These are phyloP conservation scores for Cetoscarus ocellatus DNA, from an alignment of 2,797 vertebrate genomes.

Conservation along the genomic window DNA sequence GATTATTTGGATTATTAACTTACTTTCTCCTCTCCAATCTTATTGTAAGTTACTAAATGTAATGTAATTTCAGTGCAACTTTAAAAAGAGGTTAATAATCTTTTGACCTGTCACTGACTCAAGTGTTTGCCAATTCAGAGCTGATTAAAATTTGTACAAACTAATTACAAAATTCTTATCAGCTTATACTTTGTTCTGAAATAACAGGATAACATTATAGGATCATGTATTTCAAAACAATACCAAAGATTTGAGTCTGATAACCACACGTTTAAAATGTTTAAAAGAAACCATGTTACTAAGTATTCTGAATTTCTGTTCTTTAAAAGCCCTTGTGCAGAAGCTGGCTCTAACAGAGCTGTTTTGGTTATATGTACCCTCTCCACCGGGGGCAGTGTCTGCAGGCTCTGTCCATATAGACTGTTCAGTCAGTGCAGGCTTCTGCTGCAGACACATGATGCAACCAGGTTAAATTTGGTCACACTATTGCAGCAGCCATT, in stretches of 20 bases:
- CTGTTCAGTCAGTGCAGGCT: conserved; percentile 18
- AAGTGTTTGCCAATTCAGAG: neutral
- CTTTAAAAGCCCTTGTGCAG: too few relatives aligned
- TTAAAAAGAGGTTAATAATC: neutral
- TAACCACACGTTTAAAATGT: neutral
- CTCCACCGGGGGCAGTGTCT: conserved; percentile 63
- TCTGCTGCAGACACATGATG: conserved; percentile 62
- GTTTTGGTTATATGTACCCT: conserved; percentile 52
- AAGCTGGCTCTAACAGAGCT: too few relatives aligned
- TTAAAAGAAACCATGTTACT: too few relatives aligned
- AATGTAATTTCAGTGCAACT: neutral
- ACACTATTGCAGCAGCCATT: conserved; percentile 51
- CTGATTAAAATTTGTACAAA: neutral
- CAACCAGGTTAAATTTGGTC: conserved; percentile 56
- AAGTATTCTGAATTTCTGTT: too few relatives aligned
- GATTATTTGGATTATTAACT: too few relatives aligned
- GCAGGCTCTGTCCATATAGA: conserved; percentile 22
- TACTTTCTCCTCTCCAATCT: too few relatives aligned
- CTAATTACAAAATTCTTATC: neutral
- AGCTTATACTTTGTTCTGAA: conserved; percentile 6
- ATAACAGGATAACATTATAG: neutral
- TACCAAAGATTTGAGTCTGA: neutral
- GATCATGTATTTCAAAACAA: neutral
- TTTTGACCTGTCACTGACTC: neutral
- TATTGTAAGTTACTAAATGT: too few relatives aligned